phyloP scores from a whole-genome alignment of 2,888 invertebrate genomes.

The Sisyra nigra region DNA sequence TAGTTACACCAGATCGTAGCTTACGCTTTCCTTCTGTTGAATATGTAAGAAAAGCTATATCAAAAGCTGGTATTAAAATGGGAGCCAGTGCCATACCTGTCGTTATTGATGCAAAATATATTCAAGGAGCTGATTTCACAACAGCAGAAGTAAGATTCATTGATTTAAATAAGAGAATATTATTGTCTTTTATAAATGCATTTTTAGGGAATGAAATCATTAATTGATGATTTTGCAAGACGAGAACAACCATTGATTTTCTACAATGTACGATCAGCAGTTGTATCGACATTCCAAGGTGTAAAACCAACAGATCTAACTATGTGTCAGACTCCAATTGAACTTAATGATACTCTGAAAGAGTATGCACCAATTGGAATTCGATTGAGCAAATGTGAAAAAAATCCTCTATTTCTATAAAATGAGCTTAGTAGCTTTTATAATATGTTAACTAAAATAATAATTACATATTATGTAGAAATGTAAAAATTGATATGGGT shows the following conservation, averaged over 20 bases:
- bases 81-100: conserved; percentile 39
- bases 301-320: conserved; percentile 37
- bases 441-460: too few species aligned
- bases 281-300: conserved; percentile 37
- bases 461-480: too few species aligned
- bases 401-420: too few species aligned
- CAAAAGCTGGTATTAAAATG: conserved; percentile 48
- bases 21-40: conserved; percentile 47
- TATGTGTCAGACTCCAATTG: conserved; percentile 33
- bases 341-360: conserved; percentile 35
- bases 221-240: conserved; percentile 39
- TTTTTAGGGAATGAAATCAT: conserved; percentile 40
- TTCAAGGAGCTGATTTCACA: conserved; percentile 47
- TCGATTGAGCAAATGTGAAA: too few species aligned
- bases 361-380: conserved; percentile 11
- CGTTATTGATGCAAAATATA: conserved; percentile 43
- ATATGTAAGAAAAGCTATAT: conserved; percentile 46
- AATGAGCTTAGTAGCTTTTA: too few species aligned
- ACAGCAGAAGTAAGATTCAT: conserved; percentile 36
- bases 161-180: neutral
- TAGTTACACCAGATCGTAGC: conserved; percentile 43
- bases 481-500: too few species aligned
- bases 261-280: conserved; percentile 39
- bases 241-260: conserved; percentile 38
- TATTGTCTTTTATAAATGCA: neutral